Conservation (phyloP, 2,113 vertebrate species). For the Anolis sagrei region DNA sequence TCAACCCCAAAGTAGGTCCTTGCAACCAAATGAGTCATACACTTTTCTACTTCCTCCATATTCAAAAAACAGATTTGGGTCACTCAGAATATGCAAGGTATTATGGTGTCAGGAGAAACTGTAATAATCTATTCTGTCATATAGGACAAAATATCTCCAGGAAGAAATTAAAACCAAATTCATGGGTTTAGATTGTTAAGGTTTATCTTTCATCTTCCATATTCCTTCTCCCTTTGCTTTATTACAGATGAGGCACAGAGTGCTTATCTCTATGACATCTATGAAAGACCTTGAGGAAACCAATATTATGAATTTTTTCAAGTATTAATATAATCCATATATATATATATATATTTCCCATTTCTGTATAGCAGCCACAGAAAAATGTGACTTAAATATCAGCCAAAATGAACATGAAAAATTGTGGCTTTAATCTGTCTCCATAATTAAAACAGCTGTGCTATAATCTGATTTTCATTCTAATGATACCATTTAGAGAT, state of each 20-base stretch:
- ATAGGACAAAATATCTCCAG: slow-evolving; percentile 72
- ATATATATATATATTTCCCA: slow-evolving; percentile 34
- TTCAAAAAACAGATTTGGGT: slow-evolving; percentile 68
- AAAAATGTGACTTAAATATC: slow-evolving; percentile 60
- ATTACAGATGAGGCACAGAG: slow-evolving; percentile 58
- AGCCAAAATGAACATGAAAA: slow-evolving; percentile 53
- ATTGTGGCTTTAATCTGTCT: slow-evolving; percentile 65
- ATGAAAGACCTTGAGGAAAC: slow-evolving; percentile 68
- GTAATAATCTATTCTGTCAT: slow-evolving; percentile 71
- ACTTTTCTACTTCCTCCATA: slow-evolving; percentile 64
- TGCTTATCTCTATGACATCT: slow-evolving; percentile 48
- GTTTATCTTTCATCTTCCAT: slow-evolving; percentile 72
- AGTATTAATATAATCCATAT: slow-evolving; percentile 56
- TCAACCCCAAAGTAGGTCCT: slow-evolving; percentile 54
- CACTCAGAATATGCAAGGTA: slow-evolving; percentile 54
- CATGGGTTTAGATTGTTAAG: slow-evolving; percentile 63
- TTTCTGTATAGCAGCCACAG: slow-evolving; percentile 46
- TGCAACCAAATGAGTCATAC: slow-evolving; percentile 51
- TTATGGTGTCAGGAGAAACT: slow-evolving; percentile 50
- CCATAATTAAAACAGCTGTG: slow-evolving; percentile 75
- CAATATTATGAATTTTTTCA: slow-evolving; percentile 51
- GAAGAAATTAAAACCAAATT: slow-evolving; percentile 73
- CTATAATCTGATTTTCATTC: slow-evolving; percentile 74
- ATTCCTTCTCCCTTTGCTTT: slow-evolving; percentile 44
- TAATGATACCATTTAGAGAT: slow-evolving; percentile 64